Evolutionary conservation across 2,888 invertebrate genomes (phyloP).

Genomic region (Nephrotoma appendiculata): DNA sequence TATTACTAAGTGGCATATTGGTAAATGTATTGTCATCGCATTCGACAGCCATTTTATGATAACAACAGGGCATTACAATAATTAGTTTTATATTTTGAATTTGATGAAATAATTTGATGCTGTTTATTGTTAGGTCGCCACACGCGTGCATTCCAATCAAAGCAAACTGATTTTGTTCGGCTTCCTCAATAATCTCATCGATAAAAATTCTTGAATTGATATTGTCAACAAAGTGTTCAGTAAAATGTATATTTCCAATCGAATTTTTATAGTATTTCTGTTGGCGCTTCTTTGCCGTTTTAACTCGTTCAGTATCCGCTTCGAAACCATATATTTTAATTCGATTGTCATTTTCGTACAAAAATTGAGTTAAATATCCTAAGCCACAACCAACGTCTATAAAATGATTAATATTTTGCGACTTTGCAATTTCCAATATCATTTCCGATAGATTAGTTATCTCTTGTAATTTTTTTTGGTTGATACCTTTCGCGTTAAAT

Average conservation of each 20-base stretch:
- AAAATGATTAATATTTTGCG: conserved; percentile 37
- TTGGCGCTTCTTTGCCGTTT: conserved; percentile 42
- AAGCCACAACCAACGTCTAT: conserved; percentile 64
- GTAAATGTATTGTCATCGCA: conserved; percentile 31
- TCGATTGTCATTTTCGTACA: conserved; percentile 30
- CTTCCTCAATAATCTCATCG: conserved; percentile 14
- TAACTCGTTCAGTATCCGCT: conserved; percentile 39
- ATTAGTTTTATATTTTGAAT: conserved; percentile 40
- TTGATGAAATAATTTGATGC: conserved; percentile 37
- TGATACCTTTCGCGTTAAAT: conserved; percentile 28
- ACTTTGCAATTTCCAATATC: conserved; percentile 25
- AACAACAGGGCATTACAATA: conserved; percentile 64
- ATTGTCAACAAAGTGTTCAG: conserved; percentile 39
- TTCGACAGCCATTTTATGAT: conserved; percentile 46
- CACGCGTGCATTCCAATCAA: conserved; percentile 62
- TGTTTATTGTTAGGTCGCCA: conserved; percentile 53
- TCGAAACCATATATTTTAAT: conserved; percentile 50
- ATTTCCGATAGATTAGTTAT: conserved; percentile 44
- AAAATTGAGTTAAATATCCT: conserved; percentile 57
- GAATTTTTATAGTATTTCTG: conserved; percentile 38
- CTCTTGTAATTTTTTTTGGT: conserved; percentile 56
- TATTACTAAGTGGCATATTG: conserved; percentile 51
- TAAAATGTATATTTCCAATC: conserved; percentile 39
- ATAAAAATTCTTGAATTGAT: neutral
- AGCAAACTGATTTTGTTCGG: conserved; percentile 14